Percentiles rank a stretch among this genome's conserved stretches.
phyloP scores from a whole-genome alignment of 2,113 vertebrate genomes.

The Probosciger aterrimus region DNA sequence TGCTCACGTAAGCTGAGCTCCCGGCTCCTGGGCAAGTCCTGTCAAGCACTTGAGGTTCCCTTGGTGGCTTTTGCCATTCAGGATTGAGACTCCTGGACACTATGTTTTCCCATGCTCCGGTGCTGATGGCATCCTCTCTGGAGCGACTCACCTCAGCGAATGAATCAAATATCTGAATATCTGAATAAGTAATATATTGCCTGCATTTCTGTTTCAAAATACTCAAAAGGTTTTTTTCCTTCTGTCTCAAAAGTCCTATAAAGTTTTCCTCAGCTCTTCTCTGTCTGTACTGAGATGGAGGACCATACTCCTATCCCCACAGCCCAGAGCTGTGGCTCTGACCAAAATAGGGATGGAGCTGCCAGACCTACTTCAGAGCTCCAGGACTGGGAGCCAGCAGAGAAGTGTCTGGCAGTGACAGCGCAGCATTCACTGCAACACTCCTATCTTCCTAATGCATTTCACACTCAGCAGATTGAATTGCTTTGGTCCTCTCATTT shows the following conservation, averaged over 20 bases:
- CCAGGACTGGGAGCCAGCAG: neutral
- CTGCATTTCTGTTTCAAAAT: neutral
- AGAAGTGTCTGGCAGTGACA: slow-evolving; percentile 33
- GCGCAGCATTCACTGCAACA: slow-evolving; percentile 17
- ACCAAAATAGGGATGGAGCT: neutral
- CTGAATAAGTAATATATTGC: neutral
- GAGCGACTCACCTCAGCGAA: neutral
- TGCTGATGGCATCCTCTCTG: neutral
- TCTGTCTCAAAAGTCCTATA: neutral
- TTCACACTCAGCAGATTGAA: slow-evolving; percentile 54
- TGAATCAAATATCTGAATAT: neutral
- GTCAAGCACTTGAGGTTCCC: neutral
- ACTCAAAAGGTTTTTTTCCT: neutral
- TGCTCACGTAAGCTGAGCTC: neutral
- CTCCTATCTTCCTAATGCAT: slow-evolving; percentile 41
- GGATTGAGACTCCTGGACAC: neutral
- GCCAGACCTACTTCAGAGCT: neutral
- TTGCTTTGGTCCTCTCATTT: slow-evolving; percentile 45
- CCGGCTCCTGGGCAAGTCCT: neutral
- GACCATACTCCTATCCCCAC: neutral
- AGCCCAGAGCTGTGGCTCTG: neutral
- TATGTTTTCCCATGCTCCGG: neutral
- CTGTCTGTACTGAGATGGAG: neutral
- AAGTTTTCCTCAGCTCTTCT: neutral
- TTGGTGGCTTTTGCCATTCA: neutral